A percentile compares a stretch with the other conserved stretches of the same genome.
Evolutionary conservation across 2,888 invertebrate species (phyloP).

Genomic region (Hypercompe scribonia): DNA sequence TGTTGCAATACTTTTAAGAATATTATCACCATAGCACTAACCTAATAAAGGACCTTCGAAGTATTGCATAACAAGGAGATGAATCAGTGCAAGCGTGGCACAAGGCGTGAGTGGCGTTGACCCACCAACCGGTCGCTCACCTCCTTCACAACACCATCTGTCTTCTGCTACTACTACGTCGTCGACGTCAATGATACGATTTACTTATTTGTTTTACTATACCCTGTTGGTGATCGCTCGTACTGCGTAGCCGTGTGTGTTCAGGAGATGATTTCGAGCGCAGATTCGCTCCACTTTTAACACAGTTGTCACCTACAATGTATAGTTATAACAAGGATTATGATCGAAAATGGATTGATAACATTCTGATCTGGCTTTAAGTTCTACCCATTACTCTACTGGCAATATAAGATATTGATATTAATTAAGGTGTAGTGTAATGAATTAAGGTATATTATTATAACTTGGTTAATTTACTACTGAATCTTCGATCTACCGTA

Average conservation of each 20-base stretch:
- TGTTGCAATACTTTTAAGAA: not conserved
- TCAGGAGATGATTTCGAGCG: not conserved
- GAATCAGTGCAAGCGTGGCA: conserved; percentile 58
- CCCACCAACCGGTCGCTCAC: conserved; percentile 78
- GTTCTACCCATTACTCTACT: not conserved
- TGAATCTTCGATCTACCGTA: not conserved
- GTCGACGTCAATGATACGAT: conserved; percentile 20
- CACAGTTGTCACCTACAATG: not conserved
- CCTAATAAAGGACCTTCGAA: conserved; percentile 39
- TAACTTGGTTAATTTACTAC: not conserved
- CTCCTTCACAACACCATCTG: conserved; percentile 57
- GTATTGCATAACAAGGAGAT: conserved; percentile 65
- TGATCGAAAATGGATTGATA: not conserved
- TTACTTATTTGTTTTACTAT: conserved; percentile 11
- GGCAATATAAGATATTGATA: not conserved
- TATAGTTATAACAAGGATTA: not conserved
- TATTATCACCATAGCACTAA: not conserved
- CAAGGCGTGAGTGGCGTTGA: conserved; percentile 68
- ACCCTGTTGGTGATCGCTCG: not conserved
- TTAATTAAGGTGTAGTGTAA: no score
- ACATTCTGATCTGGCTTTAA: not conserved
- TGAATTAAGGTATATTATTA: not conserved
- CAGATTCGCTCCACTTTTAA: conserved; percentile 1
- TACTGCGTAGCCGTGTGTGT: conserved; percentile 12
- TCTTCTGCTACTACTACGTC: conserved; percentile 32